Percentiles rank a stretch among this genome's conserved stretches.
Conservation (phyloP, 2,113 vertebrate genomes). For the Tupaia chinensis region DNA sequence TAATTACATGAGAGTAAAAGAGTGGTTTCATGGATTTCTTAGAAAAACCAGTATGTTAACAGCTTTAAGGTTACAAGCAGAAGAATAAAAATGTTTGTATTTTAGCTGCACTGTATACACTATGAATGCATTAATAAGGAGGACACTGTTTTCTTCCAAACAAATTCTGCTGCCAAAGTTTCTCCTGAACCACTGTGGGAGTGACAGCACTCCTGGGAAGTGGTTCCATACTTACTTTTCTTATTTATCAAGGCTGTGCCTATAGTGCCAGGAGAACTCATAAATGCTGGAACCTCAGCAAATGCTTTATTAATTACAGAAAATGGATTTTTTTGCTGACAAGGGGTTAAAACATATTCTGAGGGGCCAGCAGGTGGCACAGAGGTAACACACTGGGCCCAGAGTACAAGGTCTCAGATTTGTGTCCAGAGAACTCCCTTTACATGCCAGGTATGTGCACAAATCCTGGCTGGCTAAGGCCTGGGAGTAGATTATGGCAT, state of each 20-base stretch:
- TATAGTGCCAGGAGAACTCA: background rate
- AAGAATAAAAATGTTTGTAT: slow-evolving; percentile 6
- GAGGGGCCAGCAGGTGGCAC: too few species aligned
- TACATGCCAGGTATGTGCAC: too few species aligned
- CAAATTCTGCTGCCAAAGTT: background rate
- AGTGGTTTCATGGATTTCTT: slow-evolving; percentile 47
- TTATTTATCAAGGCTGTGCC: background rate
- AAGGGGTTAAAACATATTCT: slow-evolving; percentile 50
- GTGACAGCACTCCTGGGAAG: background rate
- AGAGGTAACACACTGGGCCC: too few species aligned
- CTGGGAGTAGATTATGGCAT: too few species aligned
- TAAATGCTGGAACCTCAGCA: background rate
- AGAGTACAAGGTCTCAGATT: too few species aligned
- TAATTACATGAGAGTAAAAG: slow-evolving; percentile 46
- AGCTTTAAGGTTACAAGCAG: slow-evolving; percentile 45
- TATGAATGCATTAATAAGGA: slow-evolving; percentile 12
- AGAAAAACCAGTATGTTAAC: slow-evolving; percentile 27
- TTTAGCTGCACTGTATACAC: slow-evolving; percentile 9
- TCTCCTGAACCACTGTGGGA: background rate
- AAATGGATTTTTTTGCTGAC: background rate
- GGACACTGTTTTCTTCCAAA: background rate
- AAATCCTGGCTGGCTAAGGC: too few species aligned
- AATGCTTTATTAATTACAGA: slow-evolving; percentile 5
- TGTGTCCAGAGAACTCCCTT: too few species aligned
- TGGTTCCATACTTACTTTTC: background rate